Conservation (phyloP, 2,888 invertebrate genomes). For the Macrosoma leucophasiata region DNA sequence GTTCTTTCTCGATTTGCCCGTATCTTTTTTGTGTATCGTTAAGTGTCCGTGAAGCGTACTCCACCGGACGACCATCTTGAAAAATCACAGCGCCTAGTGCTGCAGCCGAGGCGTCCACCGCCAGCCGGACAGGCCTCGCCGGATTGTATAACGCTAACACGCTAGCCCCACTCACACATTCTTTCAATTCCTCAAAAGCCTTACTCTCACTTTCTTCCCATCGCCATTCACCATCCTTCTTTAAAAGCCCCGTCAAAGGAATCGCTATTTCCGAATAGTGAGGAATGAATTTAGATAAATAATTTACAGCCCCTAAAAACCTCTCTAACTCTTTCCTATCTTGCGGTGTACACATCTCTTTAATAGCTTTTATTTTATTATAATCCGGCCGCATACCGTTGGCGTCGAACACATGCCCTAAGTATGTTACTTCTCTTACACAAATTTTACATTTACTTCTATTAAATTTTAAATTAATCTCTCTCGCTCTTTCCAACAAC, state of each 20-base stretch:
- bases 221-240: no score
- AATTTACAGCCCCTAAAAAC: constrained; percentile 15
- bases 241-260: no score
- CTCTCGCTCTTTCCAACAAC: constrained; percentile 18
- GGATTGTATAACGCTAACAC: constrained; percentile 21
- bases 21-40: constrained; percentile 3
- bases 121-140: neutral
- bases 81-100: neutral
- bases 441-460: constrained; percentile 10
- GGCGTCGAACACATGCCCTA: constrained; percentile 22
- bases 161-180: neutral
- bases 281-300: no score
- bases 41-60: constrained; percentile 1
- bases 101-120: constrained; percentile 1
- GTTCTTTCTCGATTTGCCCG: constrained; percentile 17
- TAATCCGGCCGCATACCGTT: constrained; percentile 21
- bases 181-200: no score
- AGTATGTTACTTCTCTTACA: constrained; percentile 19
- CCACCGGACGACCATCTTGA: neutral
- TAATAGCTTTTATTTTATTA: constrained; percentile 20
- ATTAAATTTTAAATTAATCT: constrained; percentile 27
- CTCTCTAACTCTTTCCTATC: constrained; percentile 19
- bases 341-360: constrained; percentile 16
- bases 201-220: no score
- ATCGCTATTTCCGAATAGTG: no score